Conservation (phyloP, 2,797 vertebrate species). For the Oryzias dopingdopingensis region DNA sequence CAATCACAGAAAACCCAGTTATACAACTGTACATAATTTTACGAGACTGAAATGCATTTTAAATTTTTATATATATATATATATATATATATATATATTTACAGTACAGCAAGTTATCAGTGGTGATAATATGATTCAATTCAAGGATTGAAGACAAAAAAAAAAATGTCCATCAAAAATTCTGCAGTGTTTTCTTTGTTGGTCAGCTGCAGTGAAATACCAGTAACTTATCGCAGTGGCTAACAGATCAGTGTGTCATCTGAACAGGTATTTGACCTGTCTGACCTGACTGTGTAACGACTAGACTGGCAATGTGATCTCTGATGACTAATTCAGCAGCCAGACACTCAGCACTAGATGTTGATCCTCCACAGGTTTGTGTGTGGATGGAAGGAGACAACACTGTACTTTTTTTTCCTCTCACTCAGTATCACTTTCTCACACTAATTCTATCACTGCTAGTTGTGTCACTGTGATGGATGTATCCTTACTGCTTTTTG, state of each 20-base stretch:
- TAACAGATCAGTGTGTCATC: constrained; percentile 39
- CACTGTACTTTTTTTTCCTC: constrained; percentile 9
- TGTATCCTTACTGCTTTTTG: no score
- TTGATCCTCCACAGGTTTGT: neutral
- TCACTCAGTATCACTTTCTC: constrained; percentile 38
- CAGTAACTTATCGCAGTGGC: constrained; percentile 35
- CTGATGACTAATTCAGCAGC: constrained; percentile 66
- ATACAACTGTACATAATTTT: no score
- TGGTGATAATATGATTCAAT: constrained; percentile 7
- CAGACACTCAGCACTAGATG: constrained; percentile 38
- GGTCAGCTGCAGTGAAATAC: constrained; percentile 48
- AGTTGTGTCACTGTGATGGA: no score
- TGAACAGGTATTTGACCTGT: constrained; percentile 72
- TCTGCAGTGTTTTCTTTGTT: constrained; percentile 23
- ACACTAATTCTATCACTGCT: neutral
- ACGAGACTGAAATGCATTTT: no score
- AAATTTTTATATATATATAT: no score
- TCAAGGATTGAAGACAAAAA: neutral
- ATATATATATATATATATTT: no score
- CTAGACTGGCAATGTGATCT: constrained; percentile 65
- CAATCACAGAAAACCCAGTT: no score
- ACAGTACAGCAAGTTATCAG: constrained; percentile 4
- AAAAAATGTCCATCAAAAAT: constrained; percentile 2
- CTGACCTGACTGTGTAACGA: constrained; percentile 58
- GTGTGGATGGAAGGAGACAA: constrained; percentile 21